Evolutionary conservation across 2,888 invertebrate species (phyloP).

Genomic region (Fragum fragum): DNA sequence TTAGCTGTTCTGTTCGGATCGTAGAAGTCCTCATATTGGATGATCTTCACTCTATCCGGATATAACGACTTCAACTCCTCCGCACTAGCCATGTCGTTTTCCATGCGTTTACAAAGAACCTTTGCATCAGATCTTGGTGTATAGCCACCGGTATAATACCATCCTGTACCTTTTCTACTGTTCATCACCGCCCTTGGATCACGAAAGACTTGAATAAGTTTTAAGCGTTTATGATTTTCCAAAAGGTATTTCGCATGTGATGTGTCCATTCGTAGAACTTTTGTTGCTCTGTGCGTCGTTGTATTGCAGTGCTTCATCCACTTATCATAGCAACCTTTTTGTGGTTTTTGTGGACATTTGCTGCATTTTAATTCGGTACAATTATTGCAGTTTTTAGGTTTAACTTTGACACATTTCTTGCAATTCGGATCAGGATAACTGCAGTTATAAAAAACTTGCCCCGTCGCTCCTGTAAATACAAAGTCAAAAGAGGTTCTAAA

Average conservation of each 20-base stretch:
- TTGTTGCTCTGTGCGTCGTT: background rate
- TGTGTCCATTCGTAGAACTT: background rate
- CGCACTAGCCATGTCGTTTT: background rate
- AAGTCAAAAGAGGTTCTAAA: too few species aligned
- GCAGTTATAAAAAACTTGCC: too few species aligned
- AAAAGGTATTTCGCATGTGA: constrained; percentile 1
- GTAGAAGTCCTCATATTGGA: constrained; percentile 46
- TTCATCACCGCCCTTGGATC: background rate
- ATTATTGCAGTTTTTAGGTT: too few species aligned
- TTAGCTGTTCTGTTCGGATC: constrained; percentile 32
- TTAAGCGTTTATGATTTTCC: constrained; percentile 1
- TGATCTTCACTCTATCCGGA: constrained; percentile 27
- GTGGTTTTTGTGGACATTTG: too few species aligned
- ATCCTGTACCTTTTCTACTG: background rate
- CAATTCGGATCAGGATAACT: too few species aligned
- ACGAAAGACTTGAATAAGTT: background rate
- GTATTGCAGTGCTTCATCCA: background rate
- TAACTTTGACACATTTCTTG: too few species aligned
- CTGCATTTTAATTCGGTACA: too few species aligned
- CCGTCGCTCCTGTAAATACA: too few species aligned
- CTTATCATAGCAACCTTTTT: background rate
- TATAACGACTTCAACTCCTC: background rate
- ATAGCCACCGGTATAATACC: background rate
- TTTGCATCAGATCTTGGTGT: background rate
- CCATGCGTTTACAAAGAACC: background rate